phyloP scores from a whole-genome alignment of 2,113 vertebrate species.

The Parotia lawesii region DNA sequence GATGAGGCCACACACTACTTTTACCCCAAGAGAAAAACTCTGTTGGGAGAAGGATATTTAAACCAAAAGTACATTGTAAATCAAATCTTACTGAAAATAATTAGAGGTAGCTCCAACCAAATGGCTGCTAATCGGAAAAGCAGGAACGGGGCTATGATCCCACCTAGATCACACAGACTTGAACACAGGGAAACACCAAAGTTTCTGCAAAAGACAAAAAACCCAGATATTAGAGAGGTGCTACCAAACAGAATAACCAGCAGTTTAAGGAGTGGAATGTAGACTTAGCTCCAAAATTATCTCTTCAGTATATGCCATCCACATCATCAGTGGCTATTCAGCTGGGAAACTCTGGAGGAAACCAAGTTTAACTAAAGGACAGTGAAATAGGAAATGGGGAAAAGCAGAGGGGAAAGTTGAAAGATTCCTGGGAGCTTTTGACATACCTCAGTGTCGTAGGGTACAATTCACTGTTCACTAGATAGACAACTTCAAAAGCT shows the following conservation, averaged over 20 bases:
- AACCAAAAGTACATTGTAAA: background rate
- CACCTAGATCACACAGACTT: slow-evolving; percentile 86
- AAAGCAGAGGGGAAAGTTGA: background rate
- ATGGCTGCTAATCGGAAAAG: slow-evolving; percentile 85
- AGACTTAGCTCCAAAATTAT: background rate
- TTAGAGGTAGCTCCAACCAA: slow-evolving; percentile 90
- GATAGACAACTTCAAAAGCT: slow-evolving; percentile 90
- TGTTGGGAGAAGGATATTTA: background rate
- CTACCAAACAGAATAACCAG: background rate
- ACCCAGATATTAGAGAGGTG: background rate
- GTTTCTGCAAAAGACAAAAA: slow-evolving; percentile 77
- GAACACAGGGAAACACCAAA: slow-evolving; percentile 90
- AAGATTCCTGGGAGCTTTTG: background rate
- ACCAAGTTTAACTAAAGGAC: background rate
- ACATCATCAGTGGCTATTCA: background rate
- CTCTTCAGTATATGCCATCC: background rate
- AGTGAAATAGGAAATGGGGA: background rate
- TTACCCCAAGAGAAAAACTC: background rate
- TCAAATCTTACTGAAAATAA: slow-evolving; percentile 85
- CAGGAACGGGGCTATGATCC: slow-evolving; percentile 86
- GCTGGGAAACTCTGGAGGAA: background rate
- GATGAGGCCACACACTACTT: background rate
- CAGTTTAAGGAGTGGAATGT: background rate
- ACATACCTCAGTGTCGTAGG: slow-evolving; percentile 86
- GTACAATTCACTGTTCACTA: slow-evolving; percentile 91